Base-by-base conservation (phyloP, 2,888 invertebrate genomes). In the Syrphus vitripennis region DNA sequence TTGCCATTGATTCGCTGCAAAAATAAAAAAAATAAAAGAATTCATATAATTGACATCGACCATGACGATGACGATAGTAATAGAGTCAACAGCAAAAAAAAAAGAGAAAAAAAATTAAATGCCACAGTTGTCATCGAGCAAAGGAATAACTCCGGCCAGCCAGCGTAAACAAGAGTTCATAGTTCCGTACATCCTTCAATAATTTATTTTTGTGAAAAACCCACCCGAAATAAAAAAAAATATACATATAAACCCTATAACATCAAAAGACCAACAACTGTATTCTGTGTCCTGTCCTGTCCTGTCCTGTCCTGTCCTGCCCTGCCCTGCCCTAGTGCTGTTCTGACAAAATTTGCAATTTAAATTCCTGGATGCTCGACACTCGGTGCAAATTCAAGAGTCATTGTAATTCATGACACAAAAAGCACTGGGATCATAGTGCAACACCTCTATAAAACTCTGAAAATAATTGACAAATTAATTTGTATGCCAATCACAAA, bases 401-500 rank as follows among this genome's bases (percentile, higher is more conserved):
- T 65, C 77, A 86, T 86, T 86, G 86, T 82, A 86, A 86, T 86
- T 86, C 86, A 86, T 86, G 82, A 82, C 86, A 82, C 67, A 55
- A 59, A 65, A 69, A 72, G 63, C 72, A 63, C 45, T 59, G 84
- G 82, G 82, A 82, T 86, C 82, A 82, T 86, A 86, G 86, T 86
- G 86, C 86, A 86, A 86, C 82, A 86, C 86, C 86, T 86, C 74
- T 63, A 82, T 82, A 86, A 86, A 82, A 82, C 72, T 86, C 77
- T 77, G 82, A 86, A 82, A 86, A 86, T 86, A 86, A 82, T 86
- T 86, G 86, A 86, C 86, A 86, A 86, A 86, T 86, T 86, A 86
- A 86, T 86, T 86, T 86, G 82, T 86, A 86, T 86, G 82, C 86
- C 86, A 82, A 86, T 86, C 86, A 86, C 82, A 86, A 86, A 82